Conservation (phyloP, 2,888 invertebrate genomes). For the Nebria brevicollis region DNA sequence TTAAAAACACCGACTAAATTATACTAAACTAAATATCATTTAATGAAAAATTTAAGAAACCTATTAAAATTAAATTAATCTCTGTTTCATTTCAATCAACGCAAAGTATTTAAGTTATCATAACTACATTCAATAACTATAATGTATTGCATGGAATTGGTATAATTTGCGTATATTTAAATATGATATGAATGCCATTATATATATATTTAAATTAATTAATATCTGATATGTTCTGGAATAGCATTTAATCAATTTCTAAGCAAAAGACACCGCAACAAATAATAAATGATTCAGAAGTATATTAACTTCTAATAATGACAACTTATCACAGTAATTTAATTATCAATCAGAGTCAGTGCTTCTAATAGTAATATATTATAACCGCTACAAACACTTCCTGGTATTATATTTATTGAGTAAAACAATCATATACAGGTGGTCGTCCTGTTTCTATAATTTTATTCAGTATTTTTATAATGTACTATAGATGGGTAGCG, state of each 20-base stretch:
- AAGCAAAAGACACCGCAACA: neutral
- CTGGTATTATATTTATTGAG: neutral
- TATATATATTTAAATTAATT: no score
- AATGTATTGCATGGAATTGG: no score
- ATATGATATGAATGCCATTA: no score
- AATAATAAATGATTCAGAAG: neutral
- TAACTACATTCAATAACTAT: no score
- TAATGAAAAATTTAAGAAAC: no score
- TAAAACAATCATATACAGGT: neutral
- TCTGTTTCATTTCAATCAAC: no score
- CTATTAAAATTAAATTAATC: no score
- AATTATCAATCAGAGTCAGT: neutral
- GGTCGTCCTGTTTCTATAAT: neutral
- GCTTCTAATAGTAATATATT: neutral
- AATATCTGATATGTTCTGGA: neutral
- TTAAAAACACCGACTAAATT: no score
- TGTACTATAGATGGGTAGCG: neutral
- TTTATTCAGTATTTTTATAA: neutral
- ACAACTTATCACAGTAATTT: neutral
- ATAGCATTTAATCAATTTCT: neutral
- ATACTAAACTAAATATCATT: no score
- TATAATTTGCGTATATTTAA: no score
- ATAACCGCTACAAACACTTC: neutral
- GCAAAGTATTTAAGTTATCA: no score
- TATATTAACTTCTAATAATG: neutral